Evolutionary conservation across 2,888 invertebrate genomes (phyloP).

Genomic region (Apamea crenata): DNA sequence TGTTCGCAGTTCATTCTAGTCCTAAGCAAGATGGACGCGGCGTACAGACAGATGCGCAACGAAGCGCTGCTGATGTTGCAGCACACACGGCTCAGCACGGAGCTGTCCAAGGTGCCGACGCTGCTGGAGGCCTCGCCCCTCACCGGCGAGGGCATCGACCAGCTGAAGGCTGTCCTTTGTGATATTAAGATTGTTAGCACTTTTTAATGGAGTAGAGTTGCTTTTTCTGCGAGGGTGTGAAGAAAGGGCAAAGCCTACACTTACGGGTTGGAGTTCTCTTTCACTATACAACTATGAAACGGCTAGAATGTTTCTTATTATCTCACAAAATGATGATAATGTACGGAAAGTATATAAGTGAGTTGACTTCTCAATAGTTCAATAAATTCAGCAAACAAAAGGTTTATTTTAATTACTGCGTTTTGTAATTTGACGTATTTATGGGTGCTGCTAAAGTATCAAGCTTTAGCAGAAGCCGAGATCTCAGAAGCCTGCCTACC

Average conservation of each 20-base stretch:
- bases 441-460: too few species aligned
- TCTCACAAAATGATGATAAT: background rate
- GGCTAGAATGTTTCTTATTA: background rate
- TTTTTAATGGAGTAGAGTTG: conserved; percentile 23
- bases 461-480: background rate
- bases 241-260: background rate
- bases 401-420: background rate
- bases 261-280: background rate
- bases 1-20: conserved; percentile 91
- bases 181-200: conserved; percentile 70
- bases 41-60: conserved; percentile 96
- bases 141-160: conserved; percentile 92
- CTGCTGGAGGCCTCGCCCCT: conserved; percentile 94
- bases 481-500: background rate
- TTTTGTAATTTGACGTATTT: background rate
- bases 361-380: background rate
- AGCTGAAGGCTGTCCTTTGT: conserved; percentile 87
- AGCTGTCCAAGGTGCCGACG: conserved; percentile 92
- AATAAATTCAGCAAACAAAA: conserved; percentile 13
- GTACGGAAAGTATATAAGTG: background rate
- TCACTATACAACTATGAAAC: background rate
- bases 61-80: conserved; percentile 96
- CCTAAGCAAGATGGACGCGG: conserved; percentile 95
- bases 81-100: conserved; percentile 92
- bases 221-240: background rate